phyloP scores from a whole-genome alignment of 2,113 vertebrate species.

The Limnothrissa miodon region DNA sequence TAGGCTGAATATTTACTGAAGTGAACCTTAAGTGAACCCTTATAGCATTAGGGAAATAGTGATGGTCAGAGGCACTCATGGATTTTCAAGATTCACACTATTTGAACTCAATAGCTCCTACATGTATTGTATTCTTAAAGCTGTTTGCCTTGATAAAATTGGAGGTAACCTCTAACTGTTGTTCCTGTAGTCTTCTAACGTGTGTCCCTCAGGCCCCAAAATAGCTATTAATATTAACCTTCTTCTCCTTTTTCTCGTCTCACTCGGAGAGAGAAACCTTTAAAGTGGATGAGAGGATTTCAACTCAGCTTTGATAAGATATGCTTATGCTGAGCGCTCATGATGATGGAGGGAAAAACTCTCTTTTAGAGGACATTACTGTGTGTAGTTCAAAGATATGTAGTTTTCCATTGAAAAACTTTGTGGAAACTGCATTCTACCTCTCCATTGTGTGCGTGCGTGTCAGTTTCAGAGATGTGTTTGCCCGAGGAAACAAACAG shows the following conservation, averaged over 20 bases:
- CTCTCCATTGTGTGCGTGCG: background rate
- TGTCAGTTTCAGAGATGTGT: background rate
- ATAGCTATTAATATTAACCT: slow-evolving; percentile 39
- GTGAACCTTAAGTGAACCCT: background rate
- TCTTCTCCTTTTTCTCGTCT: background rate
- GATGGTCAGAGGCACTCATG: background rate
- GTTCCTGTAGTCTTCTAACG: slow-evolving; percentile 52
- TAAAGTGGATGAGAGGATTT: slow-evolving; percentile 18
- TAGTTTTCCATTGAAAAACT: background rate
- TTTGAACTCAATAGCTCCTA: background rate
- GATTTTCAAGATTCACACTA: background rate
- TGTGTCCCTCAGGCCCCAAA: slow-evolving; percentile 35
- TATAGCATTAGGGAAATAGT: too few species aligned
- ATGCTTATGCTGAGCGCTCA: background rate
- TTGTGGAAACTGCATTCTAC: background rate
- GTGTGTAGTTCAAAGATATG: background rate
- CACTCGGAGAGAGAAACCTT: background rate
- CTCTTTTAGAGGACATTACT: background rate
- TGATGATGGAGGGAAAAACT: background rate
- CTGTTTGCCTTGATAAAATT: slow-evolving; percentile 41
- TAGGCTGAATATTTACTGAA: background rate
- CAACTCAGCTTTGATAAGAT: slow-evolving; percentile 24
- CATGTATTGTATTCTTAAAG: background rate
- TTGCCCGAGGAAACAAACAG: slow-evolving; percentile 10
- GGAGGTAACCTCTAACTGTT: slow-evolving; percentile 41